These are phyloP conservation scores for Antheraea mylitta DNA, from an alignment of 1,140 invertebrate genomes.

Conservation along the genomic window DNA sequence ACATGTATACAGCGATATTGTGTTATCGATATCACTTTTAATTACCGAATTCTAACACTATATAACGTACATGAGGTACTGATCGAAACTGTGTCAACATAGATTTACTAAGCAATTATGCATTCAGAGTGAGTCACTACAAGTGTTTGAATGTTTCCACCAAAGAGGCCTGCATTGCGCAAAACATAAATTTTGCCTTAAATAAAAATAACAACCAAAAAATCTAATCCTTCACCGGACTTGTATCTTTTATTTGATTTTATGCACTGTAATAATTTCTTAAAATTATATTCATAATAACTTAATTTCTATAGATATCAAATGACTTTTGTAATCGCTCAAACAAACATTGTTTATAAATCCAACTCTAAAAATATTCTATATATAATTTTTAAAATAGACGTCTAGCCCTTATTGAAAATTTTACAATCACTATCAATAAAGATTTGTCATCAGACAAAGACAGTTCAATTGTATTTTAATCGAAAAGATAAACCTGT, in stretches of 20 bases:
- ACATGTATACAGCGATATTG: background rate
- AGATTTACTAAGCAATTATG: constrained; percentile 52
- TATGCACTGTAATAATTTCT: background rate
- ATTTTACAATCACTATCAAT: constrained; percentile 12
- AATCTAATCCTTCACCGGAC: background rate
- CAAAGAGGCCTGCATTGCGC: constrained; percentile 70
- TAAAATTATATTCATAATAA: too few relatives aligned
- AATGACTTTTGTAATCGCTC: constrained; percentile 12
- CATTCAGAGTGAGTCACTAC: constrained; percentile 54
- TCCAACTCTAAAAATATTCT: background rate
- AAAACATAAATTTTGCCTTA: constrained; percentile 29
- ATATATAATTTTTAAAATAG: background rate
- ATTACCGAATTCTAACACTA: background rate
- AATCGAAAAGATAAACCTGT: constrained; percentile 66
- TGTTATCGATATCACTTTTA: background rate
- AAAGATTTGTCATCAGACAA: constrained; percentile 12
- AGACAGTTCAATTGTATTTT: constrained; percentile 27
- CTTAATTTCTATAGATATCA: background rate
- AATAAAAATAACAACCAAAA: background rate
- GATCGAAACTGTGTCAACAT: constrained; percentile 37
- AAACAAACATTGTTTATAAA: constrained; percentile 15
- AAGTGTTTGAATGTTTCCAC: constrained; percentile 51
- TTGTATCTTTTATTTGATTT: background rate
- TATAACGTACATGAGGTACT: background rate
- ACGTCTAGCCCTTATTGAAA: background rate